Evolutionary conservation across 2,888 invertebrate species (phyloP).

Genomic region (Frankliniella intonsa): DNA sequence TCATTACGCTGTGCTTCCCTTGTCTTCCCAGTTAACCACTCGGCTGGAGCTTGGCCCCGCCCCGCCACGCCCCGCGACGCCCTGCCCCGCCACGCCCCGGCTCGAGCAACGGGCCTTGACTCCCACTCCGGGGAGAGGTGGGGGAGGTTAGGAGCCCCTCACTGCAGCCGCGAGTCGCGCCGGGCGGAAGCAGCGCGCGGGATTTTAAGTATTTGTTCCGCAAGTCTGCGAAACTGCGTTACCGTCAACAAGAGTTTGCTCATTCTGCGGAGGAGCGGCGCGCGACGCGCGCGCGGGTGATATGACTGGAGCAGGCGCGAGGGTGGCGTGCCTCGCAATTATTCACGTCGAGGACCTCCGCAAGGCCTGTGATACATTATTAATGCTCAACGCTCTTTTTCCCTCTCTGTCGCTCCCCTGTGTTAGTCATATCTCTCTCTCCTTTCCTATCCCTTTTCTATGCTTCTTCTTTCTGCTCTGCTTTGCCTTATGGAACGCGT

Average conservation of each 20-base stretch:
- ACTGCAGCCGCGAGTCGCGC: not conserved
- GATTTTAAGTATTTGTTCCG: not conserved
- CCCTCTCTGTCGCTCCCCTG: not conserved
- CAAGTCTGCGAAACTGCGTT: not conserved
- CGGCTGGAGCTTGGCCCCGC: not conserved
- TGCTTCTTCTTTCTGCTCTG: not conserved
- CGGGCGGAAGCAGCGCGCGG: not conserved
- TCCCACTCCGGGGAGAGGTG: too few relatives aligned
- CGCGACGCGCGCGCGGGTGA: not conserved
- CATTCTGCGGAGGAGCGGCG: not conserved
- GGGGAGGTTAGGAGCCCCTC: too few relatives aligned
- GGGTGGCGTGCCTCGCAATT: not conserved
- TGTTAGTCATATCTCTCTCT: not conserved
- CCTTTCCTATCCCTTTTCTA: not conserved
- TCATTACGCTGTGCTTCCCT: not conserved
- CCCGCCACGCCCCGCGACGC: too few relatives aligned
- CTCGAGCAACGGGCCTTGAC: too few relatives aligned
- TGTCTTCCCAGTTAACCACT: slow-evolving; percentile 7
- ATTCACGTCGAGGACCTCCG: not conserved
- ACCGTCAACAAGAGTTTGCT: slow-evolving; percentile 22
- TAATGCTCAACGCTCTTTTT: not conserved
- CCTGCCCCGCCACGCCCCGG: too few relatives aligned
- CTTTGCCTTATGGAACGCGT: not conserved
- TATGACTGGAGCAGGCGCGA: not conserved
- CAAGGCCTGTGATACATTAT: not conserved